Conservation (phyloP, 2,113 vertebrate genomes). For the Callospermophilus lateralis region DNA sequence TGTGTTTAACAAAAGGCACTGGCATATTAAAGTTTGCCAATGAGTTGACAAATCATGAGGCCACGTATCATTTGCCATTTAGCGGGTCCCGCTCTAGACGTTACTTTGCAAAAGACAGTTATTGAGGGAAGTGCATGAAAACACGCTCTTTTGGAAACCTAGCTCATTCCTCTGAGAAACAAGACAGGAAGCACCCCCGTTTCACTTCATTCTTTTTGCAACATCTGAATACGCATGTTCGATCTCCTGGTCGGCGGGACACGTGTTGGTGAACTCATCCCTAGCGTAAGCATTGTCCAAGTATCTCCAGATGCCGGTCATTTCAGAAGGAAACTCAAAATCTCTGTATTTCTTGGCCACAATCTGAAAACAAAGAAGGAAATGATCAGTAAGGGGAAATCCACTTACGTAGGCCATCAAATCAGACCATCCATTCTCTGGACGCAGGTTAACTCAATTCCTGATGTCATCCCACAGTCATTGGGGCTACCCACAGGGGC, state of each 20-base stretch:
- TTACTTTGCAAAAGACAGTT: slow-evolving; percentile 69
- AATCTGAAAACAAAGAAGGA: slow-evolving; percentile 87
- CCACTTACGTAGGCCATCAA: fast-evolving
- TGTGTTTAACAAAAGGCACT: background rate
- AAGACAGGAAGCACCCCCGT: background rate
- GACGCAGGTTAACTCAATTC: background rate
- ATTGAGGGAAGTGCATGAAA: background rate
- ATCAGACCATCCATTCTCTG: background rate
- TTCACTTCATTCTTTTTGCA: slow-evolving; percentile 94
- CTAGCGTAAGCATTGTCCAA: slow-evolving; percentile 93
- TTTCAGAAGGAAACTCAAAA: slow-evolving; percentile 95
- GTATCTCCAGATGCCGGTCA: slow-evolving; percentile 95
- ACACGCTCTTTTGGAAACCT: background rate
- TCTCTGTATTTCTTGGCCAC: slow-evolving; percentile 96
- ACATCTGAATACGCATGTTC: slow-evolving; percentile 94
- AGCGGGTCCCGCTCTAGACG: slow-evolving; percentile 41
- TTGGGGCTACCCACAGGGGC: background rate
- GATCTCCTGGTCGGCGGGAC: slow-evolving; percentile 95
- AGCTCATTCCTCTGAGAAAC: slow-evolving; percentile 11
- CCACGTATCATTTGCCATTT: background rate
- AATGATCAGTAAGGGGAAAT: slow-evolving; percentile 33
- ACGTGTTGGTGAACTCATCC: slow-evolving; percentile 97
- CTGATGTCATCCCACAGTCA: background rate
- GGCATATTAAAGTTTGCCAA: background rate
- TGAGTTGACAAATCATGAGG: background rate